Evolutionary conservation across 2,797 vertebrate genomes (phyloP).

Genomic region (Paedocypris micromegethes): DNA sequence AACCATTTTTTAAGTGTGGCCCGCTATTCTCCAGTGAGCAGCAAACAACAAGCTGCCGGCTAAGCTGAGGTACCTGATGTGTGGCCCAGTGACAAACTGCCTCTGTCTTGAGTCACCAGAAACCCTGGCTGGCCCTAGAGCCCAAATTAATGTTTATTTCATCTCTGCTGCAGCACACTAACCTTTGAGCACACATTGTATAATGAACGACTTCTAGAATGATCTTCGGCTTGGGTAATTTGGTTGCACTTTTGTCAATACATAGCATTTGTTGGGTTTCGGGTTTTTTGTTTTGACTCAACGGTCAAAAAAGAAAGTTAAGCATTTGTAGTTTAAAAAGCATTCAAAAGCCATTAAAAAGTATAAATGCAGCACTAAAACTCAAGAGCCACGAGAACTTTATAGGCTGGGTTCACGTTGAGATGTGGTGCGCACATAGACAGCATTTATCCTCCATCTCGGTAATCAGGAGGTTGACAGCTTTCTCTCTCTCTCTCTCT

Average conservation of each 20-base stretch:
- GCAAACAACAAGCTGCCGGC: constrained; percentile 62
- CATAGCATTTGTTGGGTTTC: too few species aligned
- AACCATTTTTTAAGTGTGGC: constrained; percentile 56
- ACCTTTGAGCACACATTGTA: constrained; percentile 73
- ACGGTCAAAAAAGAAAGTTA: constrained; percentile 40
- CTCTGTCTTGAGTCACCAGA: constrained; percentile 61
- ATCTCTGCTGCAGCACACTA: constrained; percentile 59
- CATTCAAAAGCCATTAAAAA: too few species aligned
- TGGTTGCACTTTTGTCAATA: constrained; percentile 22
- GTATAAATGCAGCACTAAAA: too few species aligned
- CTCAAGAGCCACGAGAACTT: constrained; percentile 66
- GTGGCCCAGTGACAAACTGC: constrained; percentile 67
- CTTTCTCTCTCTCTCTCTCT: constrained; percentile 43
- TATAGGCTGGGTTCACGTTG: constrained; percentile 62
- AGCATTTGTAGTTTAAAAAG: too few species aligned
- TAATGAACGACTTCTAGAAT: constrained; percentile 65
- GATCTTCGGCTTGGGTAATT: constrained; percentile 55
- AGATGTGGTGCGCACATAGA: constrained; percentile 67
- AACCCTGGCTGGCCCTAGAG: constrained; percentile 54
- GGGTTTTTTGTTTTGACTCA: too few species aligned
- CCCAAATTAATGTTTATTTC: constrained; percentile 70
- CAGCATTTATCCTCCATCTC: constrained; percentile 77
- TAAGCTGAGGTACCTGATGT: constrained; percentile 59
- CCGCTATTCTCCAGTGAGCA: constrained; percentile 59
- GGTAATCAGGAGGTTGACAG: constrained; percentile 79